Percentiles rank a stretch among this genome's conserved stretches.
Conservation (phyloP, 2,113 vertebrate genomes). For the Typhlomys cinereus region DNA sequence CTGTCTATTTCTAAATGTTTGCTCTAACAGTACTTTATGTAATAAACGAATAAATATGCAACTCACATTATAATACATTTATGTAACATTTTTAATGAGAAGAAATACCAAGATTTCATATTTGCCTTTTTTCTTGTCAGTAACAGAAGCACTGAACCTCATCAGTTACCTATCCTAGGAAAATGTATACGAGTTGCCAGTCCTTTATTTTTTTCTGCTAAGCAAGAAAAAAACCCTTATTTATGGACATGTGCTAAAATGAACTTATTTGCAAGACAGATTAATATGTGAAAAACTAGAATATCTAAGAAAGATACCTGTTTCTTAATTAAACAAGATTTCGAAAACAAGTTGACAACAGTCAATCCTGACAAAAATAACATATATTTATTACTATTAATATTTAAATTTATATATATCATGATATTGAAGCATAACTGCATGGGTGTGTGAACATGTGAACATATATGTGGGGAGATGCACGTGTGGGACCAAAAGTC, state of each 20-base stretch:
- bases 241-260: neutral
- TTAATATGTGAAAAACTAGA: neutral
- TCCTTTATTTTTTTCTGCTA: slow-evolving; percentile 6
- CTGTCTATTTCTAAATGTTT: neutral
- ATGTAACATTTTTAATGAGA: slow-evolving; percentile 22
- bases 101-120: neutral
- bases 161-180: neutral
- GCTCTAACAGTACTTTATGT: neutral
- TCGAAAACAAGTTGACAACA: slow-evolving; percentile 1
- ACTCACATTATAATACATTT: neutral
- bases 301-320: neutral
- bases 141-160: neutral
- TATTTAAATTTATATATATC: slow-evolving; percentile 22
- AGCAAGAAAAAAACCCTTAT: neutral
- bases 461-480: too few species aligned
- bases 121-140: neutral
- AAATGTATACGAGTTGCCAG: neutral
- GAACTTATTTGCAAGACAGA: neutral
- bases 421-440: neutral
- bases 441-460: too few species aligned
- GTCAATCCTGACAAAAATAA: neutral
- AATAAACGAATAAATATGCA: neutral
- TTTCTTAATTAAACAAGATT: neutral
- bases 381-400: neutral
- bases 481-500: too few species aligned